These are phyloP conservation scores for Nycteola revayana DNA, from an alignment of 2,888 invertebrate genomes.

Conservation along the genomic window DNA sequence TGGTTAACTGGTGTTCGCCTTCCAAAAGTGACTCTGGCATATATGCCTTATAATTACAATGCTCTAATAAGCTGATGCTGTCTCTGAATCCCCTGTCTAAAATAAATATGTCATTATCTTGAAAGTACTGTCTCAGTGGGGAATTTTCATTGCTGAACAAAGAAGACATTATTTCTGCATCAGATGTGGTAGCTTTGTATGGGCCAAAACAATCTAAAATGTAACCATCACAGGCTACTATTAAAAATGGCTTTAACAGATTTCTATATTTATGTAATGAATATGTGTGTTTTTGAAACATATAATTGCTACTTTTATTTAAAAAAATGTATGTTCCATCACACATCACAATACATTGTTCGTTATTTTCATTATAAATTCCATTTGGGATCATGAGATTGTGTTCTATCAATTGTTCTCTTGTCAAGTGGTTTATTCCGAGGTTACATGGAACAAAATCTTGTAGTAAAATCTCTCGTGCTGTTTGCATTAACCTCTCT, in stretches of 20 bases:
- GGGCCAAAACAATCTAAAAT: not conserved
- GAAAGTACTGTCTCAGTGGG: too few relatives aligned
- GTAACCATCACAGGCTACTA: conserved; percentile 11
- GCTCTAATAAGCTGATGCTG: not conserved
- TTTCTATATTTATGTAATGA: conserved; percentile 10
- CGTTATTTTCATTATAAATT: too few relatives aligned
- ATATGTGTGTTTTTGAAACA: conserved; percentile 4
- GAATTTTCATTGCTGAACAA: not conserved
- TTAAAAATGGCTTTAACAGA: conserved; percentile 10
- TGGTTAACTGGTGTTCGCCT: too few relatives aligned
- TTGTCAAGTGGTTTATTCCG: conserved; percentile 17
- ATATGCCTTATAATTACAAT: not conserved
- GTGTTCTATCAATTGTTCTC: too few relatives aligned
- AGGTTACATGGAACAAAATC: conserved; percentile 15
- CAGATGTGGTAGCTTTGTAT: not conserved
- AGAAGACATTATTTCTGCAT: not conserved
- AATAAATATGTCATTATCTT: not conserved
- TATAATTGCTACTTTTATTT: conserved; percentile 6
- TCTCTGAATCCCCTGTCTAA: conserved; percentile 1
- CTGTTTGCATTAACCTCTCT: conserved; percentile 68
- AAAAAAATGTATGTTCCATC: conserved; percentile 13
- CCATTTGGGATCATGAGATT: conserved; percentile 5
- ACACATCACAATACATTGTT: conserved; percentile 3
- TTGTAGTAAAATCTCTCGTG: conserved; percentile 14
- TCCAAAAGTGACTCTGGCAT: not conserved